Base-by-base conservation (phyloP, 2,113 vertebrate genomes). In the Myrmecophaga tridactyla region DNA sequence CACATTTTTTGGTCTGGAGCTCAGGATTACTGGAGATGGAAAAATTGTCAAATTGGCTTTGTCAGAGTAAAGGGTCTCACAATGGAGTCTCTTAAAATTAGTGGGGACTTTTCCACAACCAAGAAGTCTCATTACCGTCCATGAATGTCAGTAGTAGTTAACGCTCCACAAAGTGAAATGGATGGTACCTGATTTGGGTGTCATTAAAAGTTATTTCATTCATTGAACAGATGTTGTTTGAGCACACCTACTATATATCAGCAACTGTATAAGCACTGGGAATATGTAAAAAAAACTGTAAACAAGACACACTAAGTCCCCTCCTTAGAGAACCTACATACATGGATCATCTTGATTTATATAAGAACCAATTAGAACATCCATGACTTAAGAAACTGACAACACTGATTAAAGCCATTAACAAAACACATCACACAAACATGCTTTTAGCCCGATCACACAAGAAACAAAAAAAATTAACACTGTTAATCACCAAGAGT, bases 391-490 rank as follows among this genome's bases (percentile, higher is more conserved):
- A 84, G 34, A 90, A 87, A 77, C 15, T 48, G n/a, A 95, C 73
- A 41, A 60, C 69, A 60, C 25, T n/a, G 29, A 75, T 43, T 69
- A 80, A 94, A 73, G 51, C 23, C 70, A 70, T 27, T 63, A 62
- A 70, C 23, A 92, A 65, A 90, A 80, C 43, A 34, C 39, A 21
- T 29, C 36, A 63, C 65, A 41, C 23, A 18, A 0, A 4, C 6
- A 9, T 7, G 46, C 69, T 89, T 94, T 81, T 77, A 67, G 63
- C 14, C 31, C 41, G 72, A 89, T 27, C 70, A 69, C 20, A 73
- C 17, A 83, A 86, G 29, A 92, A 93, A 84, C 43, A 58, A 69
- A 77, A 31, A 56, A 76, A 56, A 87, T 78, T 60, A 93, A 80
- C 48, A 80, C 31, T 92, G 36, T 63, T 84, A 96, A 56, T 90